Percentiles rank a stretch among this genome's conserved stretches.
Evolutionary conservation across 2,113 vertebrate species (phyloP).

Genomic region (Prinia subflava): DNA sequence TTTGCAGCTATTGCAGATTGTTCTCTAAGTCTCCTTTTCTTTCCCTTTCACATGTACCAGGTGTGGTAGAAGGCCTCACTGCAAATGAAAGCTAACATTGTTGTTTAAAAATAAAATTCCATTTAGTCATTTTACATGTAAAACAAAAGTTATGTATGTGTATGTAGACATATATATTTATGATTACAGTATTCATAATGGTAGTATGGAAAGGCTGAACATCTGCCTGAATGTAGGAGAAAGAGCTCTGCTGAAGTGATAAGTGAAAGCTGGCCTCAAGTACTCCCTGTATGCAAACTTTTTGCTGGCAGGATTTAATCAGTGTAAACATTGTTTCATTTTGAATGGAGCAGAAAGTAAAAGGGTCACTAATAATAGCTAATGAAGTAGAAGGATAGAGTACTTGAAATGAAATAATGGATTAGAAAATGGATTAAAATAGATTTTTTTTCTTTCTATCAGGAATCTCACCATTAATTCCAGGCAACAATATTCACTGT

Average conservation of each 20-base stretch:
- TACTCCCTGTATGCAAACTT: neutral
- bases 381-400: slow-evolving; percentile 3
- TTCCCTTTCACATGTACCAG: neutral
- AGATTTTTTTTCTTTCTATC: neutral
- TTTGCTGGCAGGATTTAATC: slow-evolving; percentile 29
- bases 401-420: slow-evolving; percentile 18
- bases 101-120: neutral
- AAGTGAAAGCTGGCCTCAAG: neutral
- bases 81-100: neutral
- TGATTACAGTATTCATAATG: neutral
- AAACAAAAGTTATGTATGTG: neutral
- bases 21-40: slow-evolving; percentile 1
- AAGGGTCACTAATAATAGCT: slow-evolving; percentile 13
- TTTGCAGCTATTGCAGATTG: neutral
- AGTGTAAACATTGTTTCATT: slow-evolving; percentile 42
- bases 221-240: neutral
- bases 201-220: neutral
- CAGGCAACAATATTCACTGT: neutral
- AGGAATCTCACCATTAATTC: neutral
- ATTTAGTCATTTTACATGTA: neutral
- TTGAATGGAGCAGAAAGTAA: slow-evolving; percentile 29
- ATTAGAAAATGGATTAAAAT: neutral
- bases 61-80: neutral
- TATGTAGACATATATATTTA: neutral
- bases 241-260: neutral